Evolutionary conservation across 2,113 vertebrate genomes (phyloP), one percentile per base, ranked within the genome.

Genomic region (Synodontis membranacea): DNA sequence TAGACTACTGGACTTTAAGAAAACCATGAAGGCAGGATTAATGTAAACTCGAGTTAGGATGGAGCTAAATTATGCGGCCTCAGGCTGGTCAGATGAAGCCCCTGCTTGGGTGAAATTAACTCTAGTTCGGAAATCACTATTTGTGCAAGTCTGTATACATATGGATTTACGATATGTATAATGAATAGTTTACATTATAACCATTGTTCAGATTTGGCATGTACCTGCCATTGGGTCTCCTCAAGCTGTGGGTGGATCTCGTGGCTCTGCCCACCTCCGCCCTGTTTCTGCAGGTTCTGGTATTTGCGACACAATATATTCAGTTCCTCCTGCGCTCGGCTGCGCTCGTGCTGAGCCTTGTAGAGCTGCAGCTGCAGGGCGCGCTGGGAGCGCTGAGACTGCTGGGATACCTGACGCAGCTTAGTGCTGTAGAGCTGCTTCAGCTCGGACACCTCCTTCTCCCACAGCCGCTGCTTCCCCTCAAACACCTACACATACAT

Each of bases 211-310:
- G 72, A 42, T 37, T 44, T 42, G 39, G 80, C 66, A 54, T 94
- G 91, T 91, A 97, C 98, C 97, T 99, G 96, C 97, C 98, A 99
- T 80, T 97, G 97, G 37, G 96, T 96, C 89, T 99, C 98, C 92
- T 99, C 98, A 81, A 97, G 87, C 60, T 95, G 96, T 0, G 95
- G 92, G 83, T 94, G 95, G 88, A 94, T 96, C 0, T 87, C 90
- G 83, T 94, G 93, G 1, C 46, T 62, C 7, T 56, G 58, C 48
- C 66, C 50, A 23, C 54, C 48, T 8, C 86, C 82, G 44, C 75
- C 76, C 64, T 83, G 91, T 31, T 74, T 84, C 56, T 93, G 93
- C 12, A 88, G 91, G 83, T 85, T 89, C 88, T 94, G 92, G 0
- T 88, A 93, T 79, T 97, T 95, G 58, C 87, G 93, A 86, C 94